A percentile compares a stretch with the other conserved stretches of the same genome.
Evolutionary conservation across 2,113 vertebrate species (phyloP).

Genomic region (Cathartes aura): DNA sequence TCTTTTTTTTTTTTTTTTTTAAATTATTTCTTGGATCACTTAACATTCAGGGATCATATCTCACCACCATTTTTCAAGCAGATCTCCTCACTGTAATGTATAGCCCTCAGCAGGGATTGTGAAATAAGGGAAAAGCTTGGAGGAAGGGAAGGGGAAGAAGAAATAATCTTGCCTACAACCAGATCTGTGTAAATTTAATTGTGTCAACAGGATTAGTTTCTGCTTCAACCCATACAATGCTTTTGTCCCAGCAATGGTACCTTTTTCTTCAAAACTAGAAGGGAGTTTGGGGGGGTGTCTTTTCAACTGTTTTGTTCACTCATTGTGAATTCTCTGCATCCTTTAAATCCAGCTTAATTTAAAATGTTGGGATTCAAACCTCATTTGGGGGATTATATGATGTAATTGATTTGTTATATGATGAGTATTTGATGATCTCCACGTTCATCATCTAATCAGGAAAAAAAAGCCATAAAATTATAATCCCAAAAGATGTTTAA

Average conservation of each 20-base stretch:
- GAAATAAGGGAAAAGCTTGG: not conserved
- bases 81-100: not conserved
- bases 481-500: slow-evolving; percentile 68
- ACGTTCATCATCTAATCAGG: slow-evolving; percentile 61
- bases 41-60: not conserved
- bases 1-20: not conserved
- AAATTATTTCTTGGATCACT: not conserved
- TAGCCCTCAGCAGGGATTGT: not conserved
- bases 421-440: slow-evolving; percentile 72
- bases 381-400: slow-evolving; percentile 61
- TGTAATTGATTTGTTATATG: slow-evolving; percentile 66
- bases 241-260: not conserved
- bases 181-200: not conserved
- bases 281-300: not conserved
- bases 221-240: not conserved
- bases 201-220: not conserved
- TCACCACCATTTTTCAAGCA: not conserved
- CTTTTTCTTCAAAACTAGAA: not conserved
- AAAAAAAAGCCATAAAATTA: slow-evolving; percentile 57
- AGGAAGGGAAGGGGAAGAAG: not conserved
- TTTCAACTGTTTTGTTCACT: not conserved
- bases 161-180: not conserved
- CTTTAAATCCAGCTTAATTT: slow-evolving; percentile 40
- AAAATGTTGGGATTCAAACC: slow-evolving; percentile 38
- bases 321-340: not conserved